These are phyloP conservation scores for Bothrops jararaca DNA, from an alignment of 2,113 vertebrate species.

Conservation along the genomic window DNA sequence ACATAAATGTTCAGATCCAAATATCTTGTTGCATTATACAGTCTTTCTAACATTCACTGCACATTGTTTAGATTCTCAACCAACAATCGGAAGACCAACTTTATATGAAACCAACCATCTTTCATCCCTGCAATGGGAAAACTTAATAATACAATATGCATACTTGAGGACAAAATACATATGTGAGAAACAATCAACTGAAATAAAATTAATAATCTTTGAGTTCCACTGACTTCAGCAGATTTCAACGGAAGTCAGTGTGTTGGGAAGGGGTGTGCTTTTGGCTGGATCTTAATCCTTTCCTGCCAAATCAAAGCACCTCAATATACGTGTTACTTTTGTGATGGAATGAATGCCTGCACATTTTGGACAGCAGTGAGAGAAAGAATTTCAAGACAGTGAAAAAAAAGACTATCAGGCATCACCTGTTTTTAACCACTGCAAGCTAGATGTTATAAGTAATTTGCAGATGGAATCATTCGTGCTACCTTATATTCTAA, in stretches of 20 bases:
- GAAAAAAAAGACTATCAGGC: not conserved
- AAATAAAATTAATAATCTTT: not conserved
- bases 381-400: not conserved
- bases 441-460: not conserved
- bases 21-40: not conserved
- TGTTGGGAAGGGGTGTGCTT: not conserved
- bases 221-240: not conserved
- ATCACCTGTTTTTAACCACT: not conserved
- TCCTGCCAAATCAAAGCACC: not conserved
- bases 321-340: not conserved
- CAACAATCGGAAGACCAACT: not conserved
- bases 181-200: not conserved
- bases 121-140: not conserved
- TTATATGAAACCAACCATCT: not conserved
- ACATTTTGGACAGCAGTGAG: not conserved
- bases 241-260: not conserved
- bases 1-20: not conserved
- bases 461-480: not conserved
- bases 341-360: not conserved
- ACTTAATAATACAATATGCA: not conserved
- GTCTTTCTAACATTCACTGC: not conserved
- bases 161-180: not conserved
- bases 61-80: not conserved
- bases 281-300: not conserved
- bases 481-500: not conserved